Percentiles rank a stretch among this genome's conserved stretches.
phyloP scores from a whole-genome alignment of 2,888 invertebrate genomes.

The Metallyticus violacea region DNA sequence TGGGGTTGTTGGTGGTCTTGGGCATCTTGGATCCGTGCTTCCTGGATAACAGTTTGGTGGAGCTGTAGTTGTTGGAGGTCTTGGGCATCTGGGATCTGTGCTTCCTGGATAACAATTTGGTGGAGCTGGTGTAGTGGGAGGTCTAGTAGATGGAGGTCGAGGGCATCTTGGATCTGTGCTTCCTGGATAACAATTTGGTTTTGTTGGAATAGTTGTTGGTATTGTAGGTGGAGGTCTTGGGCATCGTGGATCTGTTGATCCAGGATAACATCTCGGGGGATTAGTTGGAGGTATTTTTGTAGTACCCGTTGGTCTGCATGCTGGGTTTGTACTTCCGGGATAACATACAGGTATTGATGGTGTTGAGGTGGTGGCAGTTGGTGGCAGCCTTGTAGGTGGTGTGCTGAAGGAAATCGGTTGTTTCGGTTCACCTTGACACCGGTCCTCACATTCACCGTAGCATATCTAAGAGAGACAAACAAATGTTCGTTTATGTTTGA shows the following conservation, averaged over 20 bases:
- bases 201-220: constrained; percentile 19
- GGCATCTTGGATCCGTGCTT: constrained; percentile 38
- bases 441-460: constrained; percentile 38
- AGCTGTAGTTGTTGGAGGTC: constrained; percentile 4
- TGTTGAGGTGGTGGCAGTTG: constrained; percentile 12
- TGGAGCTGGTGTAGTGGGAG: constrained; percentile 41
- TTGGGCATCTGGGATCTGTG: constrained; percentile 31
- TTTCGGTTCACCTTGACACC: constrained; percentile 33
- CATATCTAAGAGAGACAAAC: constrained; percentile 36
- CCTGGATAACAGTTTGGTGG: constrained; percentile 42
- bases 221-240: constrained; percentile 31
- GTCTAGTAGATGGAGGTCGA: constrained; percentile 38
- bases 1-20: background rate
- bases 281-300: constrained; percentile 29
- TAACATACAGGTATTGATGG: constrained; percentile 26
- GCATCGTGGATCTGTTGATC: constrained; percentile 39
- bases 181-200: constrained; percentile 45
- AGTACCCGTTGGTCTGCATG: constrained; percentile 26
- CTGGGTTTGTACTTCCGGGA: constrained; percentile 26
- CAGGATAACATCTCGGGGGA: constrained; percentile 41
- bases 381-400: constrained; percentile 23
- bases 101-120: constrained; percentile 42
- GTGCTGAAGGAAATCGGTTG: constrained; percentile 14
- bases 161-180: constrained; percentile 47
- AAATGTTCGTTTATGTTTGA: background rate